Evolutionary conservation across 2,888 invertebrate genomes (phyloP), one percentile per base, ranked within the genome.

Genomic region (Xanthorhoe designata): DNA sequence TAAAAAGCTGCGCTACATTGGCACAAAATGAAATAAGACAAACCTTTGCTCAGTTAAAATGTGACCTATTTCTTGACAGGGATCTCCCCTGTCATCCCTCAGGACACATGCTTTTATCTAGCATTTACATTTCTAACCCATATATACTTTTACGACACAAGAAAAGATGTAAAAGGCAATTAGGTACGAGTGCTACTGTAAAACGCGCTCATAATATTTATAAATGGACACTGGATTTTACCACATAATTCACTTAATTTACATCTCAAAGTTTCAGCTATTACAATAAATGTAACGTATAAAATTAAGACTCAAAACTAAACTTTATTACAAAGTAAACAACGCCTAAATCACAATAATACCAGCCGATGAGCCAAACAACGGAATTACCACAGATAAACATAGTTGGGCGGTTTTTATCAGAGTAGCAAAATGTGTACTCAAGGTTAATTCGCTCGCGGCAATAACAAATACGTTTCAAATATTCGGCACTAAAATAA

Each of bases 81-180:
- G 45, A 49, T 38, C 29, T 58, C 66, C 47, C 61, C 38, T 66
- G 65, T 66, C 65, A 59, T 61, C 52, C 57, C 56, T 47, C 17
- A 49, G 52, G 52, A 42, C 10, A 50, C 45, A 62, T 38, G 50
- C 52, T 63, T 63, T 63, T 57, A 63, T 63, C 63, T 50, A 24
- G 51, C 62, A 56, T 52, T 56, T 15, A 57, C 61, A 62, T 61
- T 50, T 53, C 55, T 49, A 55, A 55, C 62, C 63, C 63, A 57
- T 57, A 63, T 63, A 3, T 38, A 18, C 49, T 58, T 47, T 52
- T 60, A 19, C 2, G 19, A 24, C 29, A 56, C 54, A 38, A 19
- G 42, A 19, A 56, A 32, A 17, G 45, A 56, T 56, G 29, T 17
- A 18, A 13, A 17, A 15, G 17, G 38, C 38, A 42, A 42, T 13